These are phyloP conservation scores for Hyles vespertilio DNA, from an alignment of 1,140 invertebrate species.

Conservation along the genomic window DNA sequence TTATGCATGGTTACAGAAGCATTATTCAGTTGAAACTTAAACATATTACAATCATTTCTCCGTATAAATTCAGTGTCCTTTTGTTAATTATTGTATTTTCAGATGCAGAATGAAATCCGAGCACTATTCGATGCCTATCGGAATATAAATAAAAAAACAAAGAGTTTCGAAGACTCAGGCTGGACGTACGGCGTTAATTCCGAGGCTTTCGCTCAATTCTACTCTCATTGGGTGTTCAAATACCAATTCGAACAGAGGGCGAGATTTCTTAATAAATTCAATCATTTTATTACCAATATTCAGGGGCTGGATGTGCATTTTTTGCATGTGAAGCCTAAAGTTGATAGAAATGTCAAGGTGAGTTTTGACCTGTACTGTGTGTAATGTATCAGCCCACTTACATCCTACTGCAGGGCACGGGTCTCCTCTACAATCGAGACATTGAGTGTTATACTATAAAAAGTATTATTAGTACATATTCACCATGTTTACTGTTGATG, in stretches of 20 bases:
- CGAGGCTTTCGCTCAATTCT: constrained; percentile 77
- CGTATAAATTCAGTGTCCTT: too few relatives aligned
- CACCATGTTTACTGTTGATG: too few relatives aligned
- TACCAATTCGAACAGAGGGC: constrained; percentile 84
- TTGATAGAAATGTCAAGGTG: constrained; percentile 67
- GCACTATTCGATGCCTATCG: constrained; percentile 46
- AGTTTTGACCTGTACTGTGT: constrained; percentile 4
- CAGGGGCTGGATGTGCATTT: constrained; percentile 84
- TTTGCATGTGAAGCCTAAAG: constrained; percentile 77
- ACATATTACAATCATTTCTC: too few relatives aligned
- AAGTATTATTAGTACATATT: too few relatives aligned
- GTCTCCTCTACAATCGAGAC: not conserved
- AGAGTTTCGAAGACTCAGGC: constrained; percentile 73
- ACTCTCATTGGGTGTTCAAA: constrained; percentile 83
- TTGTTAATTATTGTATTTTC: constrained; percentile 9
- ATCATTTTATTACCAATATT: constrained; percentile 83
- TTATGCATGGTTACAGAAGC: too few relatives aligned
- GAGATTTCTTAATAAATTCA: constrained; percentile 81
- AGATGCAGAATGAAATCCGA: constrained; percentile 53
- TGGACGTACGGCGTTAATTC: constrained; percentile 82
- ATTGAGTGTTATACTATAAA: too few relatives aligned
- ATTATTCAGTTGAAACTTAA: too few relatives aligned
- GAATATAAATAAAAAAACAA: constrained; percentile 21
- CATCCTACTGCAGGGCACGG: not conserved
- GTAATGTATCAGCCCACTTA: not conserved